phyloP scores from a whole-genome alignment of 2,888 invertebrate species.

The Criorhina ranunculi region DNA sequence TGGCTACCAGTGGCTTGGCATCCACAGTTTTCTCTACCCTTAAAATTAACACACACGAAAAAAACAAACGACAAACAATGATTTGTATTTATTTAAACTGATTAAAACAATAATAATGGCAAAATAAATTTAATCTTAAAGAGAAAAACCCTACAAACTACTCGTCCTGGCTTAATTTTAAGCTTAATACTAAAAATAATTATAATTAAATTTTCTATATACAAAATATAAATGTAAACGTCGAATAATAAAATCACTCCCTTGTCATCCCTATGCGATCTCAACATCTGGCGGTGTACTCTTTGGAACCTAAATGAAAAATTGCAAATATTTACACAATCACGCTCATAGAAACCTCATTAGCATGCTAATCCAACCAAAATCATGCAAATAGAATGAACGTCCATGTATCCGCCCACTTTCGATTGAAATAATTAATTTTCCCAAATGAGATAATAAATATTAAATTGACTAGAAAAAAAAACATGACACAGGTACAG shows the following conservation, averaged over 20 bases:
- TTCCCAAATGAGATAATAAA: conserved; percentile 50
- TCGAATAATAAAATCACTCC: background rate
- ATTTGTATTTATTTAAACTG: conserved; percentile 37
- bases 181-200: conserved; percentile 18
- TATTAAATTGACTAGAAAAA: conserved; percentile 72
- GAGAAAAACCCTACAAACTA: conserved; percentile 35
- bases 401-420: too few species aligned
- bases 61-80: background rate
- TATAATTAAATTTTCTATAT: conserved; percentile 24
- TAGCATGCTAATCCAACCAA: conserved; percentile 64
- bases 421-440: conserved; percentile 52
- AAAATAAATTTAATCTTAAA: conserved; percentile 28
- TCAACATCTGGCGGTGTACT: conserved; percentile 58
- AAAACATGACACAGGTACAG: conserved; percentile 11
- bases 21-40: background rate
- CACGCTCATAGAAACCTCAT: conserved; percentile 38
- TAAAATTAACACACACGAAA: background rate
- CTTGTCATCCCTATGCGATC: conserved; percentile 32
- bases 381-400: conserved; percentile 53
- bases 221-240: conserved; percentile 31
- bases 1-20: too few species aligned
- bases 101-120: conserved; percentile 42
- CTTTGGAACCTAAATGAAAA: conserved; percentile 63
- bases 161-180: conserved; percentile 44
- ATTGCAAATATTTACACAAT: conserved; percentile 37